These are phyloP conservation scores for Drosophila suzukii DNA, from an alignment of 1,140 invertebrate genomes.

Conservation along the genomic window DNA sequence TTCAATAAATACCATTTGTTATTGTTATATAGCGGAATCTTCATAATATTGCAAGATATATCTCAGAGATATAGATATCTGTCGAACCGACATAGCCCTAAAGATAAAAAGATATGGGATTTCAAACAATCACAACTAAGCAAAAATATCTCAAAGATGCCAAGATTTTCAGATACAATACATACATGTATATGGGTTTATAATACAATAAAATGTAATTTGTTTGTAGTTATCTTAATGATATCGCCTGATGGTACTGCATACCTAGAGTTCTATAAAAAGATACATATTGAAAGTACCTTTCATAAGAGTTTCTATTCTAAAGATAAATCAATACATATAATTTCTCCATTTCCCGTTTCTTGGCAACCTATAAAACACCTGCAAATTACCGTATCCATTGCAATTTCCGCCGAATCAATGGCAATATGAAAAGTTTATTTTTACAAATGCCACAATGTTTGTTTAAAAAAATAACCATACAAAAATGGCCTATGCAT, in stretches of 20 bases:
- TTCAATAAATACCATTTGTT: background rate
- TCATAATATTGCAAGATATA: background rate
- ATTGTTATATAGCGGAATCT: background rate
- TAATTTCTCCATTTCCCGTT: too few relatives aligned
- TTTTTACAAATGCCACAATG: background rate
- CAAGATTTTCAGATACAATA: background rate
- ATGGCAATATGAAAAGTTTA: background rate
- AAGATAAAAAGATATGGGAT: background rate
- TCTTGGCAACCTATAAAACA: background rate
- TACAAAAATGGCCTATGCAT: background rate
- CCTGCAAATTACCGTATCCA: background rate
- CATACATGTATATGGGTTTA: background rate
- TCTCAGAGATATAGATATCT: background rate
- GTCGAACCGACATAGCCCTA: background rate
- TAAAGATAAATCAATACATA: too few relatives aligned
- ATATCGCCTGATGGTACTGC: too few relatives aligned
- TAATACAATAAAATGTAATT: too few relatives aligned
- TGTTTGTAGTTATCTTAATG: too few relatives aligned
- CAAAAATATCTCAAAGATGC: background rate
- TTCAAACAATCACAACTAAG: too few relatives aligned
- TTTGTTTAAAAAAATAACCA: background rate
- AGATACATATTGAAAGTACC: too few relatives aligned
- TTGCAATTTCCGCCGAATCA: background rate
- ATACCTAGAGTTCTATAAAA: too few relatives aligned
- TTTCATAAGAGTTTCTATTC: too few relatives aligned